These are phyloP conservation scores for Uromys caudimaculatus DNA, from an alignment of 2,797 vertebrate genomes.

Conservation along the genomic window DNA sequence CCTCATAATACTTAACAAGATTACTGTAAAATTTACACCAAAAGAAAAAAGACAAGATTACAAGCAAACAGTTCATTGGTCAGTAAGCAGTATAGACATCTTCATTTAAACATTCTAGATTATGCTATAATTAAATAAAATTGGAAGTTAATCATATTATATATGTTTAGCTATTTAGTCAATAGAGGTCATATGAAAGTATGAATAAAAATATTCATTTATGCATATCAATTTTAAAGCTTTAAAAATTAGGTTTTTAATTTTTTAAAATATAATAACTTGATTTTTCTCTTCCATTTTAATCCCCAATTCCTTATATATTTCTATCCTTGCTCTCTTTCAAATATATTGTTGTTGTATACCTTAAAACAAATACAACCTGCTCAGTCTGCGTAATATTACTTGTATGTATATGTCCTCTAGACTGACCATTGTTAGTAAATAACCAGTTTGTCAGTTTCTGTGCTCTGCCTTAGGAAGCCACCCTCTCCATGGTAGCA, in stretches of 20 bases:
- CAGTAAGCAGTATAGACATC: background rate
- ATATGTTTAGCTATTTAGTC: background rate
- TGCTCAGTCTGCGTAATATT: background rate
- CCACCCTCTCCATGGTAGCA: background rate
- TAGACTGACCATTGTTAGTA: background rate
- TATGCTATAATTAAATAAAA: background rate
- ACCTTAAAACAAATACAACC: background rate
- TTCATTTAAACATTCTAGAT: background rate
- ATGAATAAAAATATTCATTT: background rate
- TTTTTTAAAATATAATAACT: background rate
- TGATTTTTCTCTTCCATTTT: background rate
- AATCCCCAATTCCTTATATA: background rate
- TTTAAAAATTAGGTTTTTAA: background rate
- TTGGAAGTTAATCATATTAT: background rate
- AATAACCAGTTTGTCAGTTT: background rate
- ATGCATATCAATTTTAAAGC: background rate
- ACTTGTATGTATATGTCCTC: background rate
- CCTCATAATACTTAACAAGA: background rate
- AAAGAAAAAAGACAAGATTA: background rate
- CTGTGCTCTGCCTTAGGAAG: background rate
- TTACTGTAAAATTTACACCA: background rate
- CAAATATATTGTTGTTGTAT: background rate
- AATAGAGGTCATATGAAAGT: background rate
- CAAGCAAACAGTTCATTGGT: background rate
- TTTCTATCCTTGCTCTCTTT: background rate